phyloP scores from a whole-genome alignment of 2,888 invertebrate genomes.

The Acanthosepion esculentum region DNA sequence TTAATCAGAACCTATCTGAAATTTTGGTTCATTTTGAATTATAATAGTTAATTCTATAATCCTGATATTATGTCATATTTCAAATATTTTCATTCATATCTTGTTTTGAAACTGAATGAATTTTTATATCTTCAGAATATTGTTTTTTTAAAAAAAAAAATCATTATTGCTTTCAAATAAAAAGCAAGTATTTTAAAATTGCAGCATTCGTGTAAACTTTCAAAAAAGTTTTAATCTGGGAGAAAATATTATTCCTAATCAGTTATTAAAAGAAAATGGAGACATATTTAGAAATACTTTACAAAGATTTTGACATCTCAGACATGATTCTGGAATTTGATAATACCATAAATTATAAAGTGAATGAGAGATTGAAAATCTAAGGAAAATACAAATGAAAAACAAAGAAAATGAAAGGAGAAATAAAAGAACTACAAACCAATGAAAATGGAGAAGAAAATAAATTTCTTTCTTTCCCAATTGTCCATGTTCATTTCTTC shows the following conservation, averaged over 20 bases:
- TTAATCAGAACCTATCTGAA: no score
- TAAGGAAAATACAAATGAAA: background rate
- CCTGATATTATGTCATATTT: background rate
- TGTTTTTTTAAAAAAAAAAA: no score
- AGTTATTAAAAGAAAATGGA: background rate
- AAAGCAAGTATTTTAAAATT: background rate
- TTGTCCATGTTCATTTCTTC: background rate
- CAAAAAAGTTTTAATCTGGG: background rate
- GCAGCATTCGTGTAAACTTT: background rate
- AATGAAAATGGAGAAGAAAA: background rate
- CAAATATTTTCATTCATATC: background rate
- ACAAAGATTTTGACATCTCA: background rate
- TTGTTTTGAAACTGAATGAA: background rate
- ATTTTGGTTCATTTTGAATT: no score
- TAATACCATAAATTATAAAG: background rate
- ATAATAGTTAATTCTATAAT: background rate
- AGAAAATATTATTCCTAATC: background rate
- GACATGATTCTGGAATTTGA: background rate
- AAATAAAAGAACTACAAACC: background rate
- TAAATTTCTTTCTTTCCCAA: background rate
- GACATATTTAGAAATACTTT: background rate
- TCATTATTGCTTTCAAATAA: background rate
- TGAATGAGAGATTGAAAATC: background rate
- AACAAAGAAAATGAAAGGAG: background rate
- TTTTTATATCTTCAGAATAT: background rate